Conservation (phyloP, 2,113 vertebrate genomes). For the Myocastor coypus region DNA sequence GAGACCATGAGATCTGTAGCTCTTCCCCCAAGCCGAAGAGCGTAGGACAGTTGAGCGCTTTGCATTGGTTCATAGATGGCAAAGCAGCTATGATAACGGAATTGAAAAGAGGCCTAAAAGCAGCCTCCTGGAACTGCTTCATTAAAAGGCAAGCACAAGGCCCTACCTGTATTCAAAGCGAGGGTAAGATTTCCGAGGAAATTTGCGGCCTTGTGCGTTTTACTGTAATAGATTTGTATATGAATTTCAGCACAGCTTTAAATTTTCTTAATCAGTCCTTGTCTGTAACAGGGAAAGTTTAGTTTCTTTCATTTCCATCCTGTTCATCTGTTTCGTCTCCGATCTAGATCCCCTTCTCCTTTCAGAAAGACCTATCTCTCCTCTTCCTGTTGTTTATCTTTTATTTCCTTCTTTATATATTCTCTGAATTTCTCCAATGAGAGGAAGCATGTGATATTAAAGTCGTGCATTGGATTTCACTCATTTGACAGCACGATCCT, state of each 20-base stretch:
- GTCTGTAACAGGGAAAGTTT: no score
- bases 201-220: not conserved
- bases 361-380: not conserved
- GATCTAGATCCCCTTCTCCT: not conserved
- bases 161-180: not conserved
- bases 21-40: not conserved
- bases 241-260: not conserved
- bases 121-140: not conserved
- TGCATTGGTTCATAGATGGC: not conserved
- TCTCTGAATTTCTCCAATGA: not conserved
- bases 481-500: not conserved
- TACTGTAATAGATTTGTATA: not conserved
- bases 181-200: not conserved
- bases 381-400: not conserved
- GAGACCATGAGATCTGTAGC: not conserved
- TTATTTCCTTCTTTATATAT: not conserved
- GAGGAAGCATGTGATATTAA: not conserved
- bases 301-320: not conserved
- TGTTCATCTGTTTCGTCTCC: not conserved
- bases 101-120: not conserved
- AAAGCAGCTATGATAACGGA: not conserved
- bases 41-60: not conserved
- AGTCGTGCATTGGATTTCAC: not conserved
- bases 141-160: not conserved
- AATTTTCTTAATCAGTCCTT: not conserved